Conservation (phyloP, 2,888 invertebrate genomes). For the Epistrophe eligans region DNA sequence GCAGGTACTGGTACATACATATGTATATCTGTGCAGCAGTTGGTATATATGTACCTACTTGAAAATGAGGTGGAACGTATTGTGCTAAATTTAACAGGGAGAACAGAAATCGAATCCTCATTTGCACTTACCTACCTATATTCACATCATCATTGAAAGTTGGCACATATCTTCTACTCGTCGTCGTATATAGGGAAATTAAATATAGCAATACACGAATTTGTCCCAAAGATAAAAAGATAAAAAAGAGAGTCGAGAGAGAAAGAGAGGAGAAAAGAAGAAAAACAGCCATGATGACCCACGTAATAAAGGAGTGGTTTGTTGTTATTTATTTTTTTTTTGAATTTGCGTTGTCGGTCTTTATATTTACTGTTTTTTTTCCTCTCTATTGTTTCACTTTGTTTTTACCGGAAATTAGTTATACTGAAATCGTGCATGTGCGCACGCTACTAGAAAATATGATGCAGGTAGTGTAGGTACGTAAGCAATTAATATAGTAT, state of each 20-base stretch:
- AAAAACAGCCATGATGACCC: slow-evolving; percentile 36
- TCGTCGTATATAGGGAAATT: neutral
- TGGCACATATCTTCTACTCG: neutral
- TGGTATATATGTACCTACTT: slow-evolving; percentile 19
- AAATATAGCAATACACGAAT: slow-evolving; percentile 1
- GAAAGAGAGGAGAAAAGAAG: slow-evolving; percentile 8
- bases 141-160: neutral
- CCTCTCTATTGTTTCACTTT: slow-evolving; percentile 3
- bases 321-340: slow-evolving; percentile 45
- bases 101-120: slow-evolving; percentile 59
- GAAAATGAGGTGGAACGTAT: slow-evolving; percentile 66
- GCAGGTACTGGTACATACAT: neutral
- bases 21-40: neutral
- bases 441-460: slow-evolving; percentile 39
- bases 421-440: slow-evolving; percentile 49
- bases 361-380: slow-evolving; percentile 25
- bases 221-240: neutral
- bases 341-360: slow-evolving; percentile 30
- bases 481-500: slow-evolving; percentile 36
- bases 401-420: slow-evolving; percentile 67
- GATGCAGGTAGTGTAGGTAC: slow-evolving; percentile 37
- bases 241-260: neutral
- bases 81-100: slow-evolving; percentile 62
- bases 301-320: slow-evolving; percentile 68
- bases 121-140: slow-evolving; percentile 49